Base-by-base conservation (phyloP, 2,797 vertebrate species). In the Bradypus variegatus region DNA sequence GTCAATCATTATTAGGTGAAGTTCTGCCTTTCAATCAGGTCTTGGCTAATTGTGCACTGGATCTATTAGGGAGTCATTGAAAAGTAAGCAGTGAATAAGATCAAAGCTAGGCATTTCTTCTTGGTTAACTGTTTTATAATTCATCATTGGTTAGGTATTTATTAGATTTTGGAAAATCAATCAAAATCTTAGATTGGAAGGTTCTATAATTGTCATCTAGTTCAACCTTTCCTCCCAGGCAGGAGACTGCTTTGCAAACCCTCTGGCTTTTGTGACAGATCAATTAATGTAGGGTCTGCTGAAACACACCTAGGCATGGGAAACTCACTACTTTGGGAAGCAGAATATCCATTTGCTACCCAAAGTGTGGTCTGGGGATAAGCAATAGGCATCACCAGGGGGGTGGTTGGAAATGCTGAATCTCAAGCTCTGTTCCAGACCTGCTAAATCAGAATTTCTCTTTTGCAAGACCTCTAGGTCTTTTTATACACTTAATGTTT, bases 131-230 rank as follows among this genome's bases (percentile, higher is more conserved):
- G 50, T 29, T 62, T 55, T 87, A 79, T 50, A 38, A 58, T 82
- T 87, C 12, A 45, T 80, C n/a, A 13, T 55, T 60, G 5, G 25
- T 64, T 91, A 90, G 38, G 6, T 78, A 41, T 62, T 79, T 79
- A 55, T 21, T 25, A 38, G 14, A 6, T 38, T 89, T 95, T 53
- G 62, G 64, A 60, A 91, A 90, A 53, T 53, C 93, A 93, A 79
- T 84, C 36, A 70, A 65, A 70, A 84, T 31, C 16, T 86, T 84
- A n/a, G 2, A 33, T 90, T 81, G n/a, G 27, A 94, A 72, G 50
- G 33, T 91, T 87, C 53, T 85, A 1, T 29, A 31, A 31, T 78
- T n/a, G 76, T 76, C 53, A 19, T 65, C 80, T 78, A 12, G 18
- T 53, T 90, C 72, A 80, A 65, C 23, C 9, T 77, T 91, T 91